Evolutionary conservation across 2,888 invertebrate genomes (phyloP), one percentile per base, ranked within the genome.

Genomic region (Taphrorychus bicolor): DNA sequence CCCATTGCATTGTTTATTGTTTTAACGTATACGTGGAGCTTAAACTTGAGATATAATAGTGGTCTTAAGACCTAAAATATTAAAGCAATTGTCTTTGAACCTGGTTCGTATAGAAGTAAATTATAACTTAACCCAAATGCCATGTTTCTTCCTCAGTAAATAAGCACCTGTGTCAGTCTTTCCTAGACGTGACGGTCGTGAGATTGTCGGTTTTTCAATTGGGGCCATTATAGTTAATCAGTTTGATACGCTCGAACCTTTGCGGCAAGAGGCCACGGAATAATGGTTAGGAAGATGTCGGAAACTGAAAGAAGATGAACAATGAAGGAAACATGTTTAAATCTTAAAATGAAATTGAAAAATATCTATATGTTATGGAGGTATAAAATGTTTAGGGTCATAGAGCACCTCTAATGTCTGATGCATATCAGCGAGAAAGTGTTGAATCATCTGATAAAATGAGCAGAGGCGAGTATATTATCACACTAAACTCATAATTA

Each of bases 141-240:
- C 32, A 11, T 32, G 11, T 9, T 32, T 32, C 11, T 32, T 32
- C 32, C 32, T 32, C 7, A 7, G 11, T 32, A 32, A 32, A 32
- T 32, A 32, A 32, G 32, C 32, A 32, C 32, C 32, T 32, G 32
- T 32, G 11, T 9, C 32, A 32, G 32, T 32, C 32, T 11, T 23
- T 4, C 24, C 24, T 32, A 32, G 32, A 1, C 32, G 32, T 32
- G 32, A 32, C 11, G 32, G 32, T 19, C 40, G 59, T 49, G 49
- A 49, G 49, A 49, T 18, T 49, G 19, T 17, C 32, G 18, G 59
- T 59, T 48, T 59, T 59, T 59, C 59, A 59, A 59, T 51, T 51
- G 40, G n/a, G 24, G n/a, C 19, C 7, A 17, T 49, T 19, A 18
- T 49, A 17, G 17, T 49, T 11, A 18, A 49, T 49, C 49, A 49